Base-by-base conservation (phyloP, 2,888 invertebrate genomes). In the Cephus runcator region DNA sequence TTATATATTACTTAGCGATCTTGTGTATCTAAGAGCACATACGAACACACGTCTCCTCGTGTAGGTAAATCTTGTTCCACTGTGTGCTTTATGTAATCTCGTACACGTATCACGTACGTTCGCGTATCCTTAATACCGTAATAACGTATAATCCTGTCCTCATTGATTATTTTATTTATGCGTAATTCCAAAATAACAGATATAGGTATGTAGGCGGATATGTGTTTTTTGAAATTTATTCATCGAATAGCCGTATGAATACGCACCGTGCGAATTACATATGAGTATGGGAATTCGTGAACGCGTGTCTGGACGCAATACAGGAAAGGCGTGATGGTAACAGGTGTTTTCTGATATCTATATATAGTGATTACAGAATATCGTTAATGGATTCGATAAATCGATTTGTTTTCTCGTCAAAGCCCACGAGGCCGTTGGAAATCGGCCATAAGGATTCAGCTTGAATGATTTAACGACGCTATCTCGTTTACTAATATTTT, bases 321-420 rank as follows among this genome's bases (percentile, higher is more conserved):
- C 9, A 9, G 9, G 56, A 56, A 23, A 23, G 23, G 9, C 23
- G 9, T 23, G 23, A 56, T 23, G 23, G 9, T 9, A 2, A 56
- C 81, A 81, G 80, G 80, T 85, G 81, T 84, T 81, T 83, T 30
- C 9, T 33, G 74, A 82, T 76, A 83, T 85, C 84, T 85, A 86
- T 85, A 85, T 85, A 86, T 86, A 85, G 85, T 78, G 81, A 82
- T 85, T 85, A 83, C 85, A 23, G 73, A 75, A 75, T 82, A 81
- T 81, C 80, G 76, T 36, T 81, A 79, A 85, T 84, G 82, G 84
- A 85, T 85, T 85, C 86, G 85, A 85, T 85, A 83, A 84, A 86
- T 83, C 84, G 82, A 84, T 85, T 80, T 78, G 80, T 73, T 80
- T 81, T 75, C n/a, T 77, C 76, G 74, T n/a, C n/a, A 56, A 23